Percentiles rank a stretch among this genome's conserved stretches.
Evolutionary conservation across 2,797 vertebrate genomes (phyloP).

Genomic region (Fratercula arctica): DNA sequence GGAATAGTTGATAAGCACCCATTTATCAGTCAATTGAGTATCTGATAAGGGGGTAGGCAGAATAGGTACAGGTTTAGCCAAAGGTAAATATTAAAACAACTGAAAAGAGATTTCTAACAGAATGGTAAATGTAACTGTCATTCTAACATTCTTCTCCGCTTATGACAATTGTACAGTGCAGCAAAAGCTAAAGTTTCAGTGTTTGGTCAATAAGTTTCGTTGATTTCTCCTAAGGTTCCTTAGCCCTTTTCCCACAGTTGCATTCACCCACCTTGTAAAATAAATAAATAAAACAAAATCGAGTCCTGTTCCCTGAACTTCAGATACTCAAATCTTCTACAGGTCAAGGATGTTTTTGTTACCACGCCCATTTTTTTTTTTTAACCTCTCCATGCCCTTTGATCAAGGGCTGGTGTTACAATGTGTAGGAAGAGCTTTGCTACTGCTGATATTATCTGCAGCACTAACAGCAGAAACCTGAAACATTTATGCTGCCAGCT

Average conservation of each 20-base stretch:
- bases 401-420: neutral
- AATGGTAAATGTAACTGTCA: neutral
- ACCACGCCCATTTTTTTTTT: conserved; percentile 7
- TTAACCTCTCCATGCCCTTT: conserved; percentile 31
- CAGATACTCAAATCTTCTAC: neutral
- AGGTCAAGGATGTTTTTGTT: conserved; percentile 4
- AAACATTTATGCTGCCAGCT: neutral
- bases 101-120: neutral
- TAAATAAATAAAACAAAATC: neutral
- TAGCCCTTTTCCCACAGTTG: neutral
- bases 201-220: neutral
- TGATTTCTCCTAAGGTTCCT: neutral
- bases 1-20: neutral
- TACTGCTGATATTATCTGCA: conserved; percentile 17
- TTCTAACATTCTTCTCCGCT: neutral
- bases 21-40: neutral
- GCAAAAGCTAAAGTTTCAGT: neutral
- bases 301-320: neutral
- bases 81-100: neutral
- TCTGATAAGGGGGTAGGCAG: neutral
- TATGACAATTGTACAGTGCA: neutral
- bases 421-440: neutral
- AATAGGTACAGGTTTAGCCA: neutral
- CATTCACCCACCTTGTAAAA: neutral
- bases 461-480: neutral